Percentiles rank a stretch among this genome's conserved stretches.
Evolutionary conservation across 30 jellyfish, hydroid and myxozoan species (phyloP).

Genomic region (Hydra vulgaris): DNA sequence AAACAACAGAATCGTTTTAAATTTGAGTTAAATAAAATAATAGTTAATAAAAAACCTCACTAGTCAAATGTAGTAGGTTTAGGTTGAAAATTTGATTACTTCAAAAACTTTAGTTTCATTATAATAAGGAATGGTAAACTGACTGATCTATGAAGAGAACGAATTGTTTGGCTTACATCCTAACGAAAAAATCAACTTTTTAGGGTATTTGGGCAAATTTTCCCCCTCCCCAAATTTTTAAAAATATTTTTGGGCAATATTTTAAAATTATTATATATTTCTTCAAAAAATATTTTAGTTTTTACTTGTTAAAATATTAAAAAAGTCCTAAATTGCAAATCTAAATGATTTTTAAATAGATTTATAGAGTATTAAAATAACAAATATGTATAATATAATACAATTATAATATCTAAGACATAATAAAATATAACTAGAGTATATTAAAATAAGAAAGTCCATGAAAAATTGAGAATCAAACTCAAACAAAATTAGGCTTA

Average conservation of each 20-base stretch:
- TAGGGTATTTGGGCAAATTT: not conserved
- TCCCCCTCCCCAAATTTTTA: not conserved
- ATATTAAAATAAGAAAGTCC: not conserved
- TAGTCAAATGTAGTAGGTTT: not conserved
- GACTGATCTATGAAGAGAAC: not conserved
- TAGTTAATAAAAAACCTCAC: too few relatives aligned
- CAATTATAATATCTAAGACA: not conserved
- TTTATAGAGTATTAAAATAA: not conserved
- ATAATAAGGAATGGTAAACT: not conserved
- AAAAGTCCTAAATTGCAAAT: not conserved
- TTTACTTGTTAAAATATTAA: not conserved
- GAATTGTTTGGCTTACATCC: not conserved
- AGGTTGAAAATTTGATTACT: not conserved
- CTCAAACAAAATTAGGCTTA: not conserved
- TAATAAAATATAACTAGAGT: not conserved
- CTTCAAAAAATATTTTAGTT: not conserved
- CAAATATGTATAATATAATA: not conserved
- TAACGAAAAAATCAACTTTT: not conserved
- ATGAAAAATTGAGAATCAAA: not conserved
- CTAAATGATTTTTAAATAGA: not conserved
- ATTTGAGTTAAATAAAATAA: too few relatives aligned
- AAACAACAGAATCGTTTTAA: too few relatives aligned
- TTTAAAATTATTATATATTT: too few relatives aligned
- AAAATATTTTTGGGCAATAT: not conserved
- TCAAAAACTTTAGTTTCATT: not conserved